phyloP scores from a whole-genome alignment of 2,113 vertebrate genomes.

The Amblyornis subalaris region DNA sequence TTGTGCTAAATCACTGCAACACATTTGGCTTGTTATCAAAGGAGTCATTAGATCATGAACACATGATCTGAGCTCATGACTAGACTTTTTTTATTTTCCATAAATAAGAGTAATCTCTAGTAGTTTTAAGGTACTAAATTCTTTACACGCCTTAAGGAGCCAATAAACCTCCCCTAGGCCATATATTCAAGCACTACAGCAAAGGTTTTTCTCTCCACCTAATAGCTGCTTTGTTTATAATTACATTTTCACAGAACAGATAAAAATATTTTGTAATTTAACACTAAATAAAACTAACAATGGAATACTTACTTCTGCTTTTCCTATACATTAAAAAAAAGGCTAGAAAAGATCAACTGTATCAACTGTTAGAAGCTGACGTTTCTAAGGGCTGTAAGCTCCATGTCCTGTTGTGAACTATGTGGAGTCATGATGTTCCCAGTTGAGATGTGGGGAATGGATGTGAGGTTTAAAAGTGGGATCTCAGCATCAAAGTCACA shows the following conservation, averaged over 20 bases:
- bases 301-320: background rate
- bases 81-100: background rate
- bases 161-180: background rate
- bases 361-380: background rate
- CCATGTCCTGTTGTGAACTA: background rate
- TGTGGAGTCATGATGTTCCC: background rate
- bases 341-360: background rate
- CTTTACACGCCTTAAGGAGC: background rate
- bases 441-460: rapidly evolving
- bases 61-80: background rate
- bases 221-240: background rate
- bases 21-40: background rate
- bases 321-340: background rate
- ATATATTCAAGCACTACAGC: background rate
- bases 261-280: background rate
- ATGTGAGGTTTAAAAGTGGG: background rate
- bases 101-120: background rate
- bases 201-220: background rate
- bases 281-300: background rate
- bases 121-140: background rate
- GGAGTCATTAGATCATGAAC: background rate
- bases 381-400: background rate
- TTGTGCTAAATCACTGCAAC: background rate
- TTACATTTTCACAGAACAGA: background rate
- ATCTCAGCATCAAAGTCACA: background rate